Conservation (phyloP, 92 coral and sea anemone species). For the Umimayanthus kanabou region DNA sequence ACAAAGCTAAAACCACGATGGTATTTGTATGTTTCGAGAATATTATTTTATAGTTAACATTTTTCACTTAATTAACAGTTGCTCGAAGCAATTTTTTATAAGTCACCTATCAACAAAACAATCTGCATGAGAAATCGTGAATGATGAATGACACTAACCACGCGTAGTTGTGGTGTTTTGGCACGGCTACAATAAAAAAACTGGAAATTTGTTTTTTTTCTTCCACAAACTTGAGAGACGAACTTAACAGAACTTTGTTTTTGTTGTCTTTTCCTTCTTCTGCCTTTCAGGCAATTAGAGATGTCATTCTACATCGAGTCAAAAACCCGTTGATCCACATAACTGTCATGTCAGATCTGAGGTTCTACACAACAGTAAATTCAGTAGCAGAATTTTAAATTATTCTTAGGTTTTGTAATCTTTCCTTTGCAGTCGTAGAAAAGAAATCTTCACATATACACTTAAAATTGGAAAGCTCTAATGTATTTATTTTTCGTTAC, state of each 20-base stretch:
- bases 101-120: not conserved
- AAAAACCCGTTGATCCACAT: not conserved
- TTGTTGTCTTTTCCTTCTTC: not conserved
- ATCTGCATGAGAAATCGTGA: not conserved
- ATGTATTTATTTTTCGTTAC: constrained; percentile 7
- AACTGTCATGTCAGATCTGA: not conserved
- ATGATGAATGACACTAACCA: not conserved
- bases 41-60: not conserved
- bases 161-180: not conserved
- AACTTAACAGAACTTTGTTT: not conserved
- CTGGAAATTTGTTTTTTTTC: not conserved
- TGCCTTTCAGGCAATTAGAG: not conserved
- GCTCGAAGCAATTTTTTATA: not conserved
- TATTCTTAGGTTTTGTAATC: constrained; percentile 20
- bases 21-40: not conserved
- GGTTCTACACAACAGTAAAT: constrained; percentile 1
- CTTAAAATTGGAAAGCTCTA: constrained; percentile 46
- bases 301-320: not conserved
- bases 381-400: constrained; percentile 24
- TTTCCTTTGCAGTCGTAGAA: constrained; percentile 14
- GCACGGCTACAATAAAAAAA: not conserved
- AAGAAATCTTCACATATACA: constrained; percentile 34
- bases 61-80: not conserved
- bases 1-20: not conserved
- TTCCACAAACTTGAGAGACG: not conserved